Evolutionary conservation across 1,140 invertebrate species (phyloP).

Genomic region (Gyrodactylus salaris): DNA sequence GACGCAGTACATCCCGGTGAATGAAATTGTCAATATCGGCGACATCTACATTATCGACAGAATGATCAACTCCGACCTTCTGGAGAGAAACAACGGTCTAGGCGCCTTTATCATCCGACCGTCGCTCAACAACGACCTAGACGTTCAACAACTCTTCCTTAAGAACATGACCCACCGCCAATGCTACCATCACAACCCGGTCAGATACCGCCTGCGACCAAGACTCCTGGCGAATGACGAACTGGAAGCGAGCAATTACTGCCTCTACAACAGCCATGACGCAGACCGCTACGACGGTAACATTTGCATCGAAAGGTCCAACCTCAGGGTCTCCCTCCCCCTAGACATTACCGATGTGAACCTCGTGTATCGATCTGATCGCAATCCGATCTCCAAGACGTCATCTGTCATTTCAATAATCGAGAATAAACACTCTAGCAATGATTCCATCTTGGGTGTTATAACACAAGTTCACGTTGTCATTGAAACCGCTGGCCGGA

Average conservation of each 20-base stretch:
- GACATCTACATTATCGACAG: background rate
- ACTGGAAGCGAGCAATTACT: too few species aligned
- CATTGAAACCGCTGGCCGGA: background rate
- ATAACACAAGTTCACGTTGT: background rate
- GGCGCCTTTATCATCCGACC: background rate
- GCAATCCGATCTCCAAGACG: background rate
- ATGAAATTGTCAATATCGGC: background rate
- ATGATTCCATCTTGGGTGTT: background rate
- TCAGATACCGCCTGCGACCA: background rate
- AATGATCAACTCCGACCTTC: background rate
- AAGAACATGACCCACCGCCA: background rate
- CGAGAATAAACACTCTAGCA: background rate
- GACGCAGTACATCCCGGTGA: background rate
- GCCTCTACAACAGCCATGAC: too few species aligned
- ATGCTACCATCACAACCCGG: background rate
- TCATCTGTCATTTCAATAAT: background rate
- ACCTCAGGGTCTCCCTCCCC: background rate
- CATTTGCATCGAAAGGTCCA: background rate
- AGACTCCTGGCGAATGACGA: background rate
- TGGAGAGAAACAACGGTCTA: background rate
- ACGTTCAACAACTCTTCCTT: background rate
- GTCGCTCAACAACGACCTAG: background rate
- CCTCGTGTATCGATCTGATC: background rate
- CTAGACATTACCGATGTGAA: background rate
- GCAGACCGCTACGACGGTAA: too few species aligned